A percentile compares a stretch with the other conserved stretches of the same genome.
Evolutionary conservation across 1,140 invertebrate genomes (phyloP).

Genomic region (Brachionus paranguensis): DNA sequence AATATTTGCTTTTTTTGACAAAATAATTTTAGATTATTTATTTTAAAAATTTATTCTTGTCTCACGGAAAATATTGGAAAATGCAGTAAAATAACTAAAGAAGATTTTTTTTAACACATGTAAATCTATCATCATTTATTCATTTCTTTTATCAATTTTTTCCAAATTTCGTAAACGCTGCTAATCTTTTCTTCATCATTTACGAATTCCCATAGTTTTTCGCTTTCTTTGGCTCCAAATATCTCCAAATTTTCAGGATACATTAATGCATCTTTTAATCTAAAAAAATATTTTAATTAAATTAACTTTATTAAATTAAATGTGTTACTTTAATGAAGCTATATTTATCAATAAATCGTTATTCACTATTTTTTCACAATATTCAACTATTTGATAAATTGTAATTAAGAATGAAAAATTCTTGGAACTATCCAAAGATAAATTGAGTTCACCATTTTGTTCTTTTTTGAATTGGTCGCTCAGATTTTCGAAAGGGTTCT

Average conservation of each 20-base stretch:
- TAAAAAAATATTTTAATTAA: not conserved
- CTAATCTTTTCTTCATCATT: not conserved
- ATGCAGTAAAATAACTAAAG: no score
- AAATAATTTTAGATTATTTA: not conserved
- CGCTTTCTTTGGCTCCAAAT: not conserved
- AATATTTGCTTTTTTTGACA: not conserved
- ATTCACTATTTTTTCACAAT: not conserved
- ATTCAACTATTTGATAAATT: not conserved
- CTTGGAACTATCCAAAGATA: not conserved
- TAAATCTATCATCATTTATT: no score
- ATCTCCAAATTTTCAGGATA: not conserved
- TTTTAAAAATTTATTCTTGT: no score
- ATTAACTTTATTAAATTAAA: not conserved
- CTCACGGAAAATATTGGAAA: no score
- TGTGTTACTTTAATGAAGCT: not conserved
- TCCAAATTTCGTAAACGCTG: not conserved
- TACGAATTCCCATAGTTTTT: not conserved
- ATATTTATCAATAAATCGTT: not conserved
- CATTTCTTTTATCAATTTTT: not conserved
- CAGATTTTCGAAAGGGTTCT: conserved; percentile 6
- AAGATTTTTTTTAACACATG: no score
- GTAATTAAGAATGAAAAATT: not conserved
- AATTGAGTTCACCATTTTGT: not conserved
- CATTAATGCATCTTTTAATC: not conserved
- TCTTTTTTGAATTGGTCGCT: not conserved